These are phyloP conservation scores for Ochotona curzoniae DNA, from an alignment of 2,113 vertebrate species.

Conservation along the genomic window DNA sequence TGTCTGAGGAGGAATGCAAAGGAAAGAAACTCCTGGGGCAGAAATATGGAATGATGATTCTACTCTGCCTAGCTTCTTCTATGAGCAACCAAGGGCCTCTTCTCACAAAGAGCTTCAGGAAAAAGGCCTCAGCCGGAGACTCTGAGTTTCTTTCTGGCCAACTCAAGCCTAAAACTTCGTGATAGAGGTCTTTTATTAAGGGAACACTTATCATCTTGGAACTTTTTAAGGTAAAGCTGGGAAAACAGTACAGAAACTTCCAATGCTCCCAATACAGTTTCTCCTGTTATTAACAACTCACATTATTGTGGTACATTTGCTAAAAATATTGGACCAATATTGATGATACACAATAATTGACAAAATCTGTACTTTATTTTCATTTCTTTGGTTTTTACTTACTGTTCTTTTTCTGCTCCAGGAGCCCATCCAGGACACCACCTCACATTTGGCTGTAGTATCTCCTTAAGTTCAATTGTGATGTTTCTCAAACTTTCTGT, in stretches of 20 bases:
- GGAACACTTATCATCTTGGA: neutral
- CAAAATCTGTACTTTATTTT: neutral
- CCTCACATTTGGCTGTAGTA: neutral
- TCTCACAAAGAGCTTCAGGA: neutral
- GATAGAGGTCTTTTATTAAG: neutral
- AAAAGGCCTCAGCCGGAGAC: neutral
- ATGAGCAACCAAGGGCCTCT: neutral
- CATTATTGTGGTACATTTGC: neutral
- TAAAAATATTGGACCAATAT: neutral
- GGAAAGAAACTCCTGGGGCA: conserved; percentile 20
- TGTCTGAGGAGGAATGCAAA: neutral
- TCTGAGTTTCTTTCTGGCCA: neutral
- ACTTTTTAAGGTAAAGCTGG: neutral
- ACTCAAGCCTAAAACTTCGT: neutral
- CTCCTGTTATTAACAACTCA: neutral
- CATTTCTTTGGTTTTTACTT: conserved; percentile 39
- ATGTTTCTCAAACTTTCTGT: neutral
- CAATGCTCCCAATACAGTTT: neutral
- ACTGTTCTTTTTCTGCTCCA: neutral
- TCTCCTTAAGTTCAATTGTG: neutral
- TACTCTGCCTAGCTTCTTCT: neutral
- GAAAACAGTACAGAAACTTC: neutral
- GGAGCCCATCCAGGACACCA: neutral
- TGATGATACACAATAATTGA: neutral
- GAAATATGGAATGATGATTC: neutral